Base-by-base conservation (phyloP, 2,113 vertebrate genomes). In the Odontophorus gujanensis region DNA sequence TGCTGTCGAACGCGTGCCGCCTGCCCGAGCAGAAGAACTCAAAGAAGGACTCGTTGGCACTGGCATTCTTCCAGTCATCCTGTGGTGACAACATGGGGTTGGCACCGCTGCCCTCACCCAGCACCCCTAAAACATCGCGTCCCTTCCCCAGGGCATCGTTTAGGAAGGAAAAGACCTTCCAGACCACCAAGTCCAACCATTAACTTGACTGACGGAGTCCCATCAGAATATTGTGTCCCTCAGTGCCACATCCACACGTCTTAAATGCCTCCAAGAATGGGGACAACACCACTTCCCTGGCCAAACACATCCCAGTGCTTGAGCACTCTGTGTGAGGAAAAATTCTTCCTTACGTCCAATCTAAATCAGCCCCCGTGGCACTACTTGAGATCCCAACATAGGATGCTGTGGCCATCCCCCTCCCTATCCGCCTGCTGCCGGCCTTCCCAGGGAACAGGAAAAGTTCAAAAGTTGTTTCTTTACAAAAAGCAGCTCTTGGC, bases 11-110 rank as follows among this genome's bases (percentile, higher is more conserved):
- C 4, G 1, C 20, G 5, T 65, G 77, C 65, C 96, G 97, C 22
- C 61, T 69, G 0, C 96, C 95, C 8, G 36, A 96, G 93, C 98
- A 98, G 81, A 98, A 85, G 32, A 65, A 51, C 11, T 74, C 69
- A 2, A 87, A 80, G 77, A 98, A 90, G 13, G 78, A 91, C n/a
- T 18, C 7, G 17, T 88, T 71, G 1, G 1, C 1, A 9, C 71
- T 89, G 61, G n/a, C 25, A 0, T 0, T 13, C 18, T 0, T 81
- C 92, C 91, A 97, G 3, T 74, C 48, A 0, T 1, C 83, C 97
- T 97, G 93, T 0, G 0, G 72, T 3, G 80, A 92, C 58, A 80
- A 32, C 5, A 7, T 66, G 62, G 40, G 51, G 18, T 95, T 74
- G 75, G 91, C 22, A 6, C 36, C 5, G 25, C 38, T 12, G 16